A percentile compares a stretch with the other conserved stretches of the same genome.
phyloP scores from a whole-genome alignment of 1,140 invertebrate genomes.

The Drosophila subobscura region DNA sequence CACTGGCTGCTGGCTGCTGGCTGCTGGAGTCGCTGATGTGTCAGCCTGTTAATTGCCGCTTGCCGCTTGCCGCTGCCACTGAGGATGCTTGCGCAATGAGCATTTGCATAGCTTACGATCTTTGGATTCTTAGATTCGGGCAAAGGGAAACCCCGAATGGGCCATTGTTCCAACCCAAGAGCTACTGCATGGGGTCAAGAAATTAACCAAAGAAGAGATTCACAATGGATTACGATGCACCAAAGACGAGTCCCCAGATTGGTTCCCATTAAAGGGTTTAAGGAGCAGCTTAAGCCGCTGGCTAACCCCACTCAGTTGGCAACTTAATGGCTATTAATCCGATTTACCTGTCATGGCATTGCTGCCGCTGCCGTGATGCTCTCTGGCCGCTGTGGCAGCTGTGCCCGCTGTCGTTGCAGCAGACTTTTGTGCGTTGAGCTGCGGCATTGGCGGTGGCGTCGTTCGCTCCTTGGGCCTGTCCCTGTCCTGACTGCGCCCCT shows the following conservation, averaged over 20 bases:
- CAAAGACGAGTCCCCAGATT: no score
- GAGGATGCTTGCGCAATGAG: conserved; percentile 69
- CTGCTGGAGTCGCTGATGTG: conserved; percentile 12
- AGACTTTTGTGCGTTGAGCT: conserved; percentile 47
- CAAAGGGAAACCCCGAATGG: no score
- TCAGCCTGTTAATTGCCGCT: no score
- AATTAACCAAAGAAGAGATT: no score
- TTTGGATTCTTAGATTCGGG: background rate
- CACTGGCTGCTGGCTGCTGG: background rate
- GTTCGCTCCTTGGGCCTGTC: conserved; percentile 39
- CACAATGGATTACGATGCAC: no score
- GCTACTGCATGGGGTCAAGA: no score
- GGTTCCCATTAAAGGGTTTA: no score
- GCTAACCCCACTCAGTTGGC: no score
- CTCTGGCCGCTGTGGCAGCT: conserved; percentile 27
- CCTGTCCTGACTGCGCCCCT: background rate
- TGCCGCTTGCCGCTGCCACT: conserved; percentile 24
- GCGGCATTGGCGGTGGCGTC: conserved; percentile 43
- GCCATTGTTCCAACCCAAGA: no score
- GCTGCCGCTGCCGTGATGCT: conserved; percentile 41
- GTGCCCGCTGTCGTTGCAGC: conserved; percentile 14
- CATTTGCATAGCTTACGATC: conserved; percentile 52
- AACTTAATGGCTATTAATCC: background rate
- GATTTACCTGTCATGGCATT: conserved; percentile 78
- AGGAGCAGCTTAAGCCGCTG: no score